Percentiles rank a stretch among this genome's conserved stretches.
Conservation (phyloP, 2,888 invertebrate species). For the Kuschelorhynchus macadamiae region DNA sequence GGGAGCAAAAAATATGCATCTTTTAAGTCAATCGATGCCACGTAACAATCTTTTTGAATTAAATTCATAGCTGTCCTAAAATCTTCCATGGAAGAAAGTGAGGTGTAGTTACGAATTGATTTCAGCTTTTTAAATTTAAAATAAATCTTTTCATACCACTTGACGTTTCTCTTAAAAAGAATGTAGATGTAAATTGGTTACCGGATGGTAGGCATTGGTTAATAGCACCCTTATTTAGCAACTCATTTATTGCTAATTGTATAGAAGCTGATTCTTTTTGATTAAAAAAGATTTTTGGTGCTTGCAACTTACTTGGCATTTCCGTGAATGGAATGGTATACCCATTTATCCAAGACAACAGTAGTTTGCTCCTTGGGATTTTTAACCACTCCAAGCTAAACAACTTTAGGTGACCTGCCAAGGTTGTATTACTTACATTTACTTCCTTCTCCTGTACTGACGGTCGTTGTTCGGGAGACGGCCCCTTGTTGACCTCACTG, state of each 20-base stretch:
- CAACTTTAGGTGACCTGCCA: no score
- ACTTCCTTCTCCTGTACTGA: no score
- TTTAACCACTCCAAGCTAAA: no score
- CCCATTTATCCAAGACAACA: background rate
- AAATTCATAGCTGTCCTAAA: constrained; percentile 50
- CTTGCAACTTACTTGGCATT: background rate
- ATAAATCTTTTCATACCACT: constrained; percentile 38
- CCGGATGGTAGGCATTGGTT: background rate
- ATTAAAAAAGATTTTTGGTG: no score
- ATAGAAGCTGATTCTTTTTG: background rate
- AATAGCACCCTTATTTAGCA: background rate
- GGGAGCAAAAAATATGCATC: constrained; percentile 53
- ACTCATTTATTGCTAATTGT: background rate
- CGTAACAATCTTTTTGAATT: constrained; percentile 33
- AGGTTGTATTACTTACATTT: no score
- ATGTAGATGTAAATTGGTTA: background rate
- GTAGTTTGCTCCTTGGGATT: background rate
- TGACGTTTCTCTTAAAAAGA: background rate
- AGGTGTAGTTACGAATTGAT: constrained; percentile 47
- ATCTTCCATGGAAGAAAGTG: constrained; percentile 58
- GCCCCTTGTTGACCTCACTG: no score
- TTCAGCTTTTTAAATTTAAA: constrained; percentile 51
- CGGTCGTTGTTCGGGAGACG: no score
- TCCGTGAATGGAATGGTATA: background rate
- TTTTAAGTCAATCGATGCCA: constrained; percentile 41